Base-by-base conservation (phyloP, 2,888 invertebrate genomes). In the Drosophila villosipedis region DNA sequence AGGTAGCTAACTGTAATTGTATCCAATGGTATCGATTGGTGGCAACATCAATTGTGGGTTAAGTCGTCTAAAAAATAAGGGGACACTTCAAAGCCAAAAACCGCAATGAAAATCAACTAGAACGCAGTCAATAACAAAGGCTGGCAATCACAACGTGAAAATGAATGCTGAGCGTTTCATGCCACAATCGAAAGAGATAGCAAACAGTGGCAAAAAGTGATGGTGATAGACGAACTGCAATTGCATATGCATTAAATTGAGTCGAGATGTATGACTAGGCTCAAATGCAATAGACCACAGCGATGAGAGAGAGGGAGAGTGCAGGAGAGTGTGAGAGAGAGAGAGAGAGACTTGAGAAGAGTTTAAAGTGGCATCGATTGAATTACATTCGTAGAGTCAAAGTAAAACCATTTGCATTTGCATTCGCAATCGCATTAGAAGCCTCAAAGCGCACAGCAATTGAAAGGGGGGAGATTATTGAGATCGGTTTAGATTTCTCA, bases 1-100 rank as follows among this genome's bases (percentile, higher is more conserved):
- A 31, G 58, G 35, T 50, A 71, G 64, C 68, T 87, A 90, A 83
- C 80, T 86, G 90, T 85, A 87, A 87, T 83, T 83, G 82, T 87
- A 87, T 83, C 86, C 82, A 78, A 67, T 50, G 53, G 61, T 62
- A 66, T 66, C 77, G 73, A 57, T 71, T 66, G 61, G 60, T 71
- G 61, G 47, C 59, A 30, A 70, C 72, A 59, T 55, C 73, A 72
- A 61, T 80, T 84, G 78, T 64, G 65, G 66, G 67, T 57, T 70
- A 78, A 63, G 62, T 68, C 37, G 59, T 57, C 52, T 63, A 55
- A 19, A 39, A 49, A 61, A 66, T 73, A 52, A 49, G 60, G 70
- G 65, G 54, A 76, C 60, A 71, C 77, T 73, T 83, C 83, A 88
- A 79, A 81, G 83, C 76, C 61, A 39, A 66, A 80, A 89, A 91